A percentile compares a stretch with the other conserved stretches of the same genome.
Evolutionary conservation across 2,888 invertebrate species (phyloP).

Genomic region (Leptinotarsa haldemani): DNA sequence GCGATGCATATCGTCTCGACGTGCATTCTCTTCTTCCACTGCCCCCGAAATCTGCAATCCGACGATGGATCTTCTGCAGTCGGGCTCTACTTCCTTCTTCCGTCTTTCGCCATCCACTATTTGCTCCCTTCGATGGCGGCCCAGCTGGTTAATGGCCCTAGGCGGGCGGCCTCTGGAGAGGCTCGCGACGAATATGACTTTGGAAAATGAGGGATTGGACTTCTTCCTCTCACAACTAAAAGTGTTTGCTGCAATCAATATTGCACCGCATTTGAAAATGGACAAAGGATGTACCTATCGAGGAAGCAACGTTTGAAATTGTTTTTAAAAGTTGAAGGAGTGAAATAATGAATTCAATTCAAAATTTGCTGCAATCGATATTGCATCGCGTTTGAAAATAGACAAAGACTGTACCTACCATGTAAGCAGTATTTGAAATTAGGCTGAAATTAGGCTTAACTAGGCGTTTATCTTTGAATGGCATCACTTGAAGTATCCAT

Average conservation of each 20-base stretch:
- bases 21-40: slow-evolving; percentile 41
- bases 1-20: slow-evolving; percentile 51
- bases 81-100: slow-evolving; percentile 42
- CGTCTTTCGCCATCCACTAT: slow-evolving; percentile 34
- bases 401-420: too few species aligned
- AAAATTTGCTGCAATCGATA: too few species aligned
- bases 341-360: too few species aligned
- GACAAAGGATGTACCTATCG: neutral
- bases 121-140: slow-evolving; percentile 7
- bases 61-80: slow-evolving; percentile 37
- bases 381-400: too few species aligned
- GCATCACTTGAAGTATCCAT: too few species aligned
- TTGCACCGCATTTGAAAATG: neutral
- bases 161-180: neutral
- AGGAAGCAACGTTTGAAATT: too few species aligned
- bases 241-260: neutral
- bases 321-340: too few species aligned
- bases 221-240: neutral
- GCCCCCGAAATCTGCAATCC: slow-evolving; percentile 42
- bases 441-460: too few species aligned
- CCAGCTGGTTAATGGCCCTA: slow-evolving; percentile 14
- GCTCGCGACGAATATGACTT: neutral
- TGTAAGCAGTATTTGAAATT: too few species aligned
- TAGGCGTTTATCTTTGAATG: too few species aligned
- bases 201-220: neutral